Evolutionary conservation across 2,113 vertebrate species (phyloP).

Genomic region (Tamias sibiricus): DNA sequence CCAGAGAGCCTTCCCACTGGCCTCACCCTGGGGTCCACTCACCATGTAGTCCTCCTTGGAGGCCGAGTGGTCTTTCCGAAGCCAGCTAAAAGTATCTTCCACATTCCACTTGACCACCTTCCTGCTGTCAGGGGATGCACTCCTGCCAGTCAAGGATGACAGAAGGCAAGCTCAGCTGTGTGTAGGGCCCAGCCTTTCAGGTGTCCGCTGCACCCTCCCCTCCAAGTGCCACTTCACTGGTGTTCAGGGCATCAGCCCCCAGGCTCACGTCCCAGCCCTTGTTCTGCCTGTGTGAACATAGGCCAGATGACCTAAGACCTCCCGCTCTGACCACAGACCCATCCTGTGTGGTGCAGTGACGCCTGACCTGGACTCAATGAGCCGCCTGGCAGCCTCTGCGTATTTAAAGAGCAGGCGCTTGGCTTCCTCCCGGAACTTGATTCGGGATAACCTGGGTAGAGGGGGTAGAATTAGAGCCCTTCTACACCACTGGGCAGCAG

Average conservation of each 20-base stretch:
- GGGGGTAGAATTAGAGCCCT: neutral
- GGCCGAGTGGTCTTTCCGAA: slow-evolving; percentile 96
- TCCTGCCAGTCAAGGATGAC: slow-evolving; percentile 85
- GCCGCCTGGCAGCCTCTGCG: slow-evolving; percentile 96
- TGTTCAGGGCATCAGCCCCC: too few species aligned
- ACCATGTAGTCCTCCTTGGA: slow-evolving; percentile 99
- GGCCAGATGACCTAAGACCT: neutral
- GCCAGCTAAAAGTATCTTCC: slow-evolving; percentile 99
- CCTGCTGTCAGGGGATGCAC: slow-evolving; percentile 96
- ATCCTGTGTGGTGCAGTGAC: neutral
- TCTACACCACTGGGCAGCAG: neutral
- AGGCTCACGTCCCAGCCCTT: neutral
- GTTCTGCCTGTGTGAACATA: neutral
- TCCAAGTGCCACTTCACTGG: neutral
- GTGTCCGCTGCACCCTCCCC: neutral
- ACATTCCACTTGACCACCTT: slow-evolving; percentile 99
- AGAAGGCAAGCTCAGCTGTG: neutral
- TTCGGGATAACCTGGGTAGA: slow-evolving; percentile 93
- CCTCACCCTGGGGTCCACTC: slow-evolving; percentile 55
- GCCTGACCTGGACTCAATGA: slow-evolving; percentile 97
- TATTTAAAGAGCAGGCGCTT: slow-evolving; percentile 97
- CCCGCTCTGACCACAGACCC: neutral
- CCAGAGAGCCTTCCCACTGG: neutral
- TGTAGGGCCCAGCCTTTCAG: neutral
- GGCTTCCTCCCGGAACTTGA: slow-evolving; percentile 99